Evolutionary conservation across 2,797 vertebrate species (phyloP), one percentile per base, ranked within the genome.

Genomic region (Coracias cyanogaster): DNA sequence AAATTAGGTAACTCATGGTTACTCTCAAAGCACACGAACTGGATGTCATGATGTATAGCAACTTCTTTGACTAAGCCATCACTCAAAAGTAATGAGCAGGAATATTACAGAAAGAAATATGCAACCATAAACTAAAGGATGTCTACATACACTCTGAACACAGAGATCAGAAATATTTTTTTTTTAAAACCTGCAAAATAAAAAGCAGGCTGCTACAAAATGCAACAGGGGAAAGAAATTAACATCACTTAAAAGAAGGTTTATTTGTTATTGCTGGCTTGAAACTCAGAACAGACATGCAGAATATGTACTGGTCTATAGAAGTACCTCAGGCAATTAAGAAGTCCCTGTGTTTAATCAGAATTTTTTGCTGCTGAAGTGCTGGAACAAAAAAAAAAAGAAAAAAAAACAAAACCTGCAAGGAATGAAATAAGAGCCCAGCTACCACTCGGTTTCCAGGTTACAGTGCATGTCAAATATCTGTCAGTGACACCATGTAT

Each of bases 31-130:
- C 96, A 97, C 93, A 93, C 45, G 91, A 94, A 97, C 95, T 95
- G 98, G 98, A 98, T 97, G 96, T 97, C 97, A 97, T 82, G 97
- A 97, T 95, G 94, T 90, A 97, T 96, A 97, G 90, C 91, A 97
- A 98, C 95, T 98, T 98, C 96, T 96, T 65, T 95, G 93, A 96
- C 94, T 97, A 97, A 98, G 96, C 97, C 97, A 97, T 96, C 91
- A 96, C 86, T 97, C 95, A 92, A 95, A 97, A 94, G 69, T 94
- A 98, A 97, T 71, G 88, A 96, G 91, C 89, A 97, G 92, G 93
- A 98, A 90, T 96, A 96, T 92, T 93, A 86, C 85, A 95, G 91
- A 97, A 97, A 95, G 78, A 96, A 97, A 96, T 62, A 93, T 15
- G 79, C 87, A 97, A 61, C 93, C 86, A 71, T 94, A 97, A 94